Percentiles rank a stretch among this genome's conserved stretches.
Conservation (phyloP, 2,888 invertebrate genomes). For the Dolichomitus sp. region DNA sequence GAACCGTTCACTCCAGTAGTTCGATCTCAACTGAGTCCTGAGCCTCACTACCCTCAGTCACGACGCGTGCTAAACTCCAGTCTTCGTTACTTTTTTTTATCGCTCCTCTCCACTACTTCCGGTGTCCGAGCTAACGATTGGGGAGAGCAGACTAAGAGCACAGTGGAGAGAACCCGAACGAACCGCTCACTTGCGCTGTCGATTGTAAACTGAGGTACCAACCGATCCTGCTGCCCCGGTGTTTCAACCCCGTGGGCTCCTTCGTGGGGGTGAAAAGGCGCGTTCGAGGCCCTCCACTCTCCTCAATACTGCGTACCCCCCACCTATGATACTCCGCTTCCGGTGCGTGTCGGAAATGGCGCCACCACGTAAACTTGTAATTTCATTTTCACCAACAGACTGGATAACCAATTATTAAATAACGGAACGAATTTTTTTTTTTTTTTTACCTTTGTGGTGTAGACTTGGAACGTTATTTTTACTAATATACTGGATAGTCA, state of each 20-base stretch:
- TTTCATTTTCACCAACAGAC: conserved; percentile 17
- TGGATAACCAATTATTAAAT: conserved; percentile 3
- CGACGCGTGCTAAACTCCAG: conserved; percentile 48
- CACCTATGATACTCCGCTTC: conserved; percentile 14
- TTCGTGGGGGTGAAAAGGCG: conserved; percentile 63
- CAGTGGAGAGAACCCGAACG: conserved; percentile 9
- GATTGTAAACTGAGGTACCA: conserved; percentile 61
- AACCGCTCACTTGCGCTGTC: conserved; percentile 55
- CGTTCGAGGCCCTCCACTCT: conserved; percentile 15
- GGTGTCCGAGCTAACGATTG: conserved; percentile 33
- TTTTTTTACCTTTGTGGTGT: background rate
- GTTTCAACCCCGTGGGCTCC: conserved; percentile 64
- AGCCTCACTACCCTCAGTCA: conserved; percentile 12
- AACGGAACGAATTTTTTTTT: background rate
- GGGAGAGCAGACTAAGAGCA: conserved; percentile 25
- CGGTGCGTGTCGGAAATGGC: conserved; percentile 39
- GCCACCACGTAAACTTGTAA: conserved; percentile 19
- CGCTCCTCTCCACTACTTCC: conserved; percentile 44
- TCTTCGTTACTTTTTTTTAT: conserved; percentile 26
- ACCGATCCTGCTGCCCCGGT: conserved; percentile 37
- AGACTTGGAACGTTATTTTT: no score
- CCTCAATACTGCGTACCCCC: conserved; percentile 19
- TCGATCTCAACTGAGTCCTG: conserved; percentile 56
- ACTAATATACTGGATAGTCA: no score
- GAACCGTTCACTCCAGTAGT: conserved; percentile 52